Conservation (phyloP, 2,113 vertebrate genomes). For the Sprattus sprattus region DNA sequence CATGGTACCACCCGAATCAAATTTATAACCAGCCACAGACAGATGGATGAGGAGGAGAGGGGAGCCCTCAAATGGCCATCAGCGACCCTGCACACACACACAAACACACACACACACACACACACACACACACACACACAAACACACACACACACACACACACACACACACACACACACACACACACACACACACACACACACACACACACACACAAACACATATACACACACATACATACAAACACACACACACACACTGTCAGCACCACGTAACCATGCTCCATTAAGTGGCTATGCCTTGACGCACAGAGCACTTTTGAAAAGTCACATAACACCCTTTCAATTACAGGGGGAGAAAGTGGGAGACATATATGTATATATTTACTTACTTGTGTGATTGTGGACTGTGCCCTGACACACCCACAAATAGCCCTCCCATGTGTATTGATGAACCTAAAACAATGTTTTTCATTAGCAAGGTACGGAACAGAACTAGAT, state of each 20-base stretch:
- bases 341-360: not conserved
- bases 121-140: too few species aligned
- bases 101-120: too few species aligned
- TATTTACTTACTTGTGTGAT: constrained; percentile 22
- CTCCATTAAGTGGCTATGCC: not conserved
- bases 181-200: too few species aligned
- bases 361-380: constrained; percentile 2
- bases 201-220: too few species aligned
- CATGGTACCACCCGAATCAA: too few species aligned
- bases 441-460: constrained; percentile 36
- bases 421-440: not conserved
- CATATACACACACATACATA: too few species aligned
- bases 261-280: not conserved
- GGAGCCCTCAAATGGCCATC: too few species aligned
- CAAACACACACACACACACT: not conserved
- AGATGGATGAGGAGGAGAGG: too few species aligned
- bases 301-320: not conserved
- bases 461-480: constrained; percentile 58
- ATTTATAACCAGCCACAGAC: too few species aligned
- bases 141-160: too few species aligned
- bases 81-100: too few species aligned
- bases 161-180: too few species aligned
- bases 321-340: not conserved
- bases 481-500: constrained; percentile 36
- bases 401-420: constrained; percentile 11